Evolutionary conservation across 2,113 vertebrate genomes (phyloP), one percentile per base, ranked within the genome.

Genomic region (Myanophis thanlyinensis): DNA sequence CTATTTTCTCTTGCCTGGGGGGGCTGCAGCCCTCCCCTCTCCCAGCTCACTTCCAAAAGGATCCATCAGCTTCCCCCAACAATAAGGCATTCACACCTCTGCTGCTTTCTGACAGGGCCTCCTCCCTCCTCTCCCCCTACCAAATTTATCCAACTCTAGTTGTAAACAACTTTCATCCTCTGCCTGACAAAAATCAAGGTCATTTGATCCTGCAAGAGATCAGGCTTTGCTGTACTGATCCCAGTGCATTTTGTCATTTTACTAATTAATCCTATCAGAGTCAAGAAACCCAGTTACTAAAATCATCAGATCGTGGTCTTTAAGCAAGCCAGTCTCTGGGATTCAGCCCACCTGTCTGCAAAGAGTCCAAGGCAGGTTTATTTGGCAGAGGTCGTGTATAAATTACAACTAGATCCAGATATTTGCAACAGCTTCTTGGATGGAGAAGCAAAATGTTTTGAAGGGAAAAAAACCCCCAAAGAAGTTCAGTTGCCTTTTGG

Each of bases 21-120:
- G 88, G n/a, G 88, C 49, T 51, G 53, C 22, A 30, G 51, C 44
- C 52, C 23, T 52, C 88, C 62, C 53, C 46, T 47, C 30, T 67
- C 62, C 54, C 52, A 30, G 52, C 88, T 80, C 87, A 85, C 52
- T 52, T 92, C 91, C 62, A 89, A 92, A 92, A 92, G 92, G 92
- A 89, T 89, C 88, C 92, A 93, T 93, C 88, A 86, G 53, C 88
- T 90, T 48, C 88, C 67, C 52, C 53, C 88, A 85, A 93, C 88
- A 90, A 93, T 59, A 80, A 90, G 53, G 80, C 88, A 93, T 93
- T 93, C 92, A 93, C 92, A 93, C 92, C 92, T 93, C 73, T 6
- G 0, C 80, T 85, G 54, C 53, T 85, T 52, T 85, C 51, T 92
- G 88, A 85, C 92, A 92, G 22, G 1, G 2, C 46, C 73, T 80